These are phyloP conservation scores for Ochropacha duplaris DNA, from an alignment of 2,888 invertebrate genomes.

Conservation along the genomic window DNA sequence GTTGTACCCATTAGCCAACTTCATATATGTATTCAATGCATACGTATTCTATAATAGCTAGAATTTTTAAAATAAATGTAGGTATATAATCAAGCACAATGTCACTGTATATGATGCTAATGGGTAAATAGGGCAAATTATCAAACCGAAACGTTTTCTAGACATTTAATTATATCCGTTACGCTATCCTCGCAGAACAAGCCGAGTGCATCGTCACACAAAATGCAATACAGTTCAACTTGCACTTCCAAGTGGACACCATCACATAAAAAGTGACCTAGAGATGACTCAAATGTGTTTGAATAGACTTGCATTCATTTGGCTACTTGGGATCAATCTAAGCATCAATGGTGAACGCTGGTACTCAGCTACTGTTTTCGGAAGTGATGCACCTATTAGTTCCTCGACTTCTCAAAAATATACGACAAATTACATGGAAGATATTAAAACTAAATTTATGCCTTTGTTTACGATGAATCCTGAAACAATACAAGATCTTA, in stretches of 20 bases:
- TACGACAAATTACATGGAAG: constrained; percentile 11
- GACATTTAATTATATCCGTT: constrained; percentile 63
- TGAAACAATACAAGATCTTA: constrained; percentile 1
- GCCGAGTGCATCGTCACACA: constrained; percentile 41
- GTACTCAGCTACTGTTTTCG: constrained; percentile 49
- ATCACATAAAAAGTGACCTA: neutral
- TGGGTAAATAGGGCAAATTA: constrained; percentile 48
- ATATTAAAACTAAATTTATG: constrained; percentile 13
- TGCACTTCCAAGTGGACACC: constrained; percentile 10
- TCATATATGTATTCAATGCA: too few relatives aligned
- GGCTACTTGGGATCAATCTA: constrained; percentile 29
- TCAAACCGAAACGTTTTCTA: constrained; percentile 68
- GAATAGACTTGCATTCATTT: neutral
- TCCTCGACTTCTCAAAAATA: constrained; percentile 3
- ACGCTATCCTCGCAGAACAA: constrained; percentile 47
- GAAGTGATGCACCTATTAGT: constrained; percentile 17
- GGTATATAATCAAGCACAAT: neutral
- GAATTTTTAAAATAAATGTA: neutral
- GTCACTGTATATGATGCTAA: constrained; percentile 13
- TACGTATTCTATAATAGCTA: too few relatives aligned
- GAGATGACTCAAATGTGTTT: neutral
- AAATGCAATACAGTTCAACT: constrained; percentile 35
- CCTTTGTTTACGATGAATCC: constrained; percentile 6
- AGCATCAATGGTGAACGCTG: constrained; percentile 43
- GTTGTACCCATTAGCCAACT: neutral